phyloP scores from a whole-genome alignment of 1,140 invertebrate genomes.

The Atta colombica region DNA sequence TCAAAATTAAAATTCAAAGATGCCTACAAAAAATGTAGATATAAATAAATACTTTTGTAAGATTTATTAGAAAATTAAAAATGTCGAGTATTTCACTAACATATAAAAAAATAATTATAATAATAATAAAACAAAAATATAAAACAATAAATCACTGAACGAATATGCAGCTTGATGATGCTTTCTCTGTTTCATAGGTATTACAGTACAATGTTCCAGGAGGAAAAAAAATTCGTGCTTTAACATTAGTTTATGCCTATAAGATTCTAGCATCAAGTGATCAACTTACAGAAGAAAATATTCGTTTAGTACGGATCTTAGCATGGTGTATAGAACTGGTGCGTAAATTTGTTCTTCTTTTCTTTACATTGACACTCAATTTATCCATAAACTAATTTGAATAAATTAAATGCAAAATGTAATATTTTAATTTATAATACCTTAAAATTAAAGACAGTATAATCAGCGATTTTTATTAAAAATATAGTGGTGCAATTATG shows the following conservation, averaged over 20 bases:
- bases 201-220: slow-evolving; percentile 94
- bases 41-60: slow-evolving; percentile 3
- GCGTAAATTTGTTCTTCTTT: slow-evolving; percentile 79
- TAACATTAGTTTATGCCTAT: slow-evolving; percentile 93
- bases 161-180: background rate
- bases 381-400: background rate
- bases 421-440: background rate
- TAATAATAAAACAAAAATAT: background rate
- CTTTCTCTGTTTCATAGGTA: slow-evolving; percentile 85
- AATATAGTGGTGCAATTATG: background rate
- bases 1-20: background rate
- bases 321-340: slow-evolving; percentile 99
- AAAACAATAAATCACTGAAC: slow-evolving; percentile 16
- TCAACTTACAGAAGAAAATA: slow-evolving; percentile 91
- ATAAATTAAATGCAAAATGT: slow-evolving; percentile 8
- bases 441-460: background rate
- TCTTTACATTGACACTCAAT: slow-evolving; percentile 15
- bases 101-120: background rate
- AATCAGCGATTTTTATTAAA: slow-evolving; percentile 1
- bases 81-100: background rate
- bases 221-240: slow-evolving; percentile 93
- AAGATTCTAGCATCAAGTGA: slow-evolving; percentile 90
- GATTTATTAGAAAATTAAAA: slow-evolving; percentile 4
- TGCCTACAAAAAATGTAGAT: background rate
- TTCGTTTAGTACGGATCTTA: slow-evolving; percentile 93